Percentiles rank a stretch among this genome's conserved stretches.
Evolutionary conservation across 2,888 invertebrate genomes (phyloP).

Genomic region (Altica lythri): DNA sequence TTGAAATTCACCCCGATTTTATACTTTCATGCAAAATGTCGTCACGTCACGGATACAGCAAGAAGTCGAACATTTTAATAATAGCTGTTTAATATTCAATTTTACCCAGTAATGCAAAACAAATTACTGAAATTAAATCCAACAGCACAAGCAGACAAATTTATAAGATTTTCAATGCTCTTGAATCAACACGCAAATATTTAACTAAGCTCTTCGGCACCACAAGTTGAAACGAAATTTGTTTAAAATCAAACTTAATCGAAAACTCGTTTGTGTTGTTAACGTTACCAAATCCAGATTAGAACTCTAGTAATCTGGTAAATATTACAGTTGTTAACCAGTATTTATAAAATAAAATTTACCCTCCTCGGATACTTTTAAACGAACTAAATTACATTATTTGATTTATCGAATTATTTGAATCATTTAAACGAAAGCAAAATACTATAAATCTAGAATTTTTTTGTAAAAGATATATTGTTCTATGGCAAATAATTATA

Average conservation of each 20-base stretch:
- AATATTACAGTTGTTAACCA: background rate
- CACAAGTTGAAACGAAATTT: slow-evolving; percentile 34
- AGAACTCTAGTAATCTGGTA: background rate
- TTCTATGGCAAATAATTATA: too few relatives aligned
- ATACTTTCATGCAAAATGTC: background rate
- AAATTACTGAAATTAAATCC: slow-evolving; percentile 31
- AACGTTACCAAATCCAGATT: slow-evolving; percentile 10
- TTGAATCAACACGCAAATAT: slow-evolving; percentile 39
- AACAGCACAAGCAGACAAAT: slow-evolving; percentile 27
- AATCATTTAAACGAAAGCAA: too few relatives aligned
- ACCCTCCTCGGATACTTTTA: too few relatives aligned
- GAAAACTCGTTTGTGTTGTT: slow-evolving; percentile 26
- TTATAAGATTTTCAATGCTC: slow-evolving; percentile 27
- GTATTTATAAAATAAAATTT: background rate
- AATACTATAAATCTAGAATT: too few relatives aligned
- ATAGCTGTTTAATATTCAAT: slow-evolving; percentile 29
- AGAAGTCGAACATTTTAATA: slow-evolving; percentile 20
- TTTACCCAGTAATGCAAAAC: slow-evolving; percentile 27
- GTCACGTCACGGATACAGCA: background rate
- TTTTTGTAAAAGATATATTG: too few relatives aligned
- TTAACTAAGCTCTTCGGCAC: slow-evolving; percentile 27
- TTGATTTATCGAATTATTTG: too few relatives aligned
- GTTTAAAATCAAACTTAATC: slow-evolving; percentile 37
- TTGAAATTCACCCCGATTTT: background rate
- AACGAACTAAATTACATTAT: too few relatives aligned